Conservation (phyloP, 2,888 invertebrate genomes). For the Pseudoips prasinana region DNA sequence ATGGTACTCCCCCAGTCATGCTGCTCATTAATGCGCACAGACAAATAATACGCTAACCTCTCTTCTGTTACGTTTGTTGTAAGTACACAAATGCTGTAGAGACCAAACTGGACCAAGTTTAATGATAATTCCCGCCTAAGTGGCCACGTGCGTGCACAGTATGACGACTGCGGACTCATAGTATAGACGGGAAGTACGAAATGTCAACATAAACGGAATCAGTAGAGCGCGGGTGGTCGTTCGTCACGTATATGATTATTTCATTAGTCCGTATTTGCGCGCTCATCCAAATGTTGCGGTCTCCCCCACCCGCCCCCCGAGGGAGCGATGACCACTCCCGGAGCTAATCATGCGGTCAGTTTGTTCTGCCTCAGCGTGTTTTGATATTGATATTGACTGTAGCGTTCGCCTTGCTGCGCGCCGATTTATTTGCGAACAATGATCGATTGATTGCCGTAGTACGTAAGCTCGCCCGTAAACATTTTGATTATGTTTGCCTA, state of each 20-base stretch:
- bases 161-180: no score
- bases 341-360: conserved; percentile 82
- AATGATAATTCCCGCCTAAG: no score
- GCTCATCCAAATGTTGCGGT: conserved; percentile 74
- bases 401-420: conserved; percentile 74
- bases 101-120: neutral
- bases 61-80: no score
- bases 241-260: conserved; percentile 81
- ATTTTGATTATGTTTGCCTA: conserved; percentile 76
- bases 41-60: no score
- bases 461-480: conserved; percentile 71
- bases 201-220: conserved; percentile 65
- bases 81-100: neutral
- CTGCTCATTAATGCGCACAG: no score
- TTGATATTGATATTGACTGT: conserved; percentile 81
- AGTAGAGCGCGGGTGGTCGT: conserved; percentile 60
- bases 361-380: conserved; percentile 82
- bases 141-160: no score
- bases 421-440: conserved; percentile 81
- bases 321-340: conserved; percentile 76
- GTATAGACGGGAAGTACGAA: conserved; percentile 28
- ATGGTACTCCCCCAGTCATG: no score
- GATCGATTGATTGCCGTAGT: conserved; percentile 78
- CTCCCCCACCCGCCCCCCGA: conserved; percentile 34
- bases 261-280: conserved; percentile 80